Conservation (phyloP, 2,113 vertebrate genomes). For the Hemibagrus wyckioides region DNA sequence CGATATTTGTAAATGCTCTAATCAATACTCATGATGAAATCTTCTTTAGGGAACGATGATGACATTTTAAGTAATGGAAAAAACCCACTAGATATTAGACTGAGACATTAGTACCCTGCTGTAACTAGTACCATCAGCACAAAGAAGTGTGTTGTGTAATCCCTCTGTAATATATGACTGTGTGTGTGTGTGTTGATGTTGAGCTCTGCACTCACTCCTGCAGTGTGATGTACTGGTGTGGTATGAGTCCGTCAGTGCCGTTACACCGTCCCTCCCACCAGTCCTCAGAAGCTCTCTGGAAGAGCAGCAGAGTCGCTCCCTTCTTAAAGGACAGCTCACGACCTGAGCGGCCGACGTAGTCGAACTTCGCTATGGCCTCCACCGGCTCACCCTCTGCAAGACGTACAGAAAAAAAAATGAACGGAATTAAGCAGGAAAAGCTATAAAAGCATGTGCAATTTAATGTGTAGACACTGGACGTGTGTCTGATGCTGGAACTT, state of each 20-base stretch:
- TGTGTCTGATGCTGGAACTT: background rate
- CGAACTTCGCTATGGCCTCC: constrained; percentile 96
- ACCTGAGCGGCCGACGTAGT: constrained; percentile 91
- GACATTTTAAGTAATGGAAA: background rate
- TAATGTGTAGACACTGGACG: background rate
- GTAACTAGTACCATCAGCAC: background rate
- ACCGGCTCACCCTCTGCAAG: constrained; percentile 88
- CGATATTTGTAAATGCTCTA: background rate
- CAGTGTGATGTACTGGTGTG: constrained; percentile 95
- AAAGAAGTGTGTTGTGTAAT: background rate
- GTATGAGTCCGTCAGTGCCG: constrained; percentile 89
- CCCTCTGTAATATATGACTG: background rate
- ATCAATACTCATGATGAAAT: background rate
- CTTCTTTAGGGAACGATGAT: background rate
- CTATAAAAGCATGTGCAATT: background rate
- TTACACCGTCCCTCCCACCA: constrained; percentile 99
- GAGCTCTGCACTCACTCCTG: constrained; percentile 78
- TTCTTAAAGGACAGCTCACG: constrained; percentile 98
- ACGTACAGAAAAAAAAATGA: constrained; percentile 1
- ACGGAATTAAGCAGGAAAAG: too few relatives aligned
- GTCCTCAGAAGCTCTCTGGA: constrained; percentile 94
- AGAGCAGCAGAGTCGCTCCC: constrained; percentile 90
- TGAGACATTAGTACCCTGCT: background rate
- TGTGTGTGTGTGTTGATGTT: constrained; percentile 5
- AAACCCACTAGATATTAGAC: background rate